phyloP scores from a whole-genome alignment of 2,113 vertebrate genomes.

The Phoenicopterus ruber region DNA sequence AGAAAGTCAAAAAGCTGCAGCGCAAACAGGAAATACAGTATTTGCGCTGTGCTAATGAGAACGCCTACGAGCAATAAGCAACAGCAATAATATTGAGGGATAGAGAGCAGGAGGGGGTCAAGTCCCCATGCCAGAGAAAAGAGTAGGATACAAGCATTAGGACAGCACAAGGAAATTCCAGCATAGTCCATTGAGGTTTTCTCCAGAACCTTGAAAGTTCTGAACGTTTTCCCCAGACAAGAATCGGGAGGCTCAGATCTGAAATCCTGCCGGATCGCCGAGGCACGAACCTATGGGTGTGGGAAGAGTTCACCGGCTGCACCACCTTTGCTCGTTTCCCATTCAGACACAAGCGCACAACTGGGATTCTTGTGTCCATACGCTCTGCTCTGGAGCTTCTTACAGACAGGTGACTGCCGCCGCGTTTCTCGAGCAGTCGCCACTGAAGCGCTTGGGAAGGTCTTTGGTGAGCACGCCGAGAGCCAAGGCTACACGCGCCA shows the following conservation, averaged over 20 bases:
- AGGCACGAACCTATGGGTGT: fast-evolving
- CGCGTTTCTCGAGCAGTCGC: not conserved
- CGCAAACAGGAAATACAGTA: not conserved
- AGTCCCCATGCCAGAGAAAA: not conserved
- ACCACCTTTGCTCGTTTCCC: not conserved
- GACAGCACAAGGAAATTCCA: not conserved
- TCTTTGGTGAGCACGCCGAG: not conserved
- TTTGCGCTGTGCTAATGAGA: not conserved
- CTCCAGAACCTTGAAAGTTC: not conserved
- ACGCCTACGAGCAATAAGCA: not conserved
- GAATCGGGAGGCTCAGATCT: not conserved
- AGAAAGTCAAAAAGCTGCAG: not conserved
- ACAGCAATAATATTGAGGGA: not conserved
- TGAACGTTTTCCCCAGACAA: not conserved
- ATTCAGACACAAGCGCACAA: not conserved
- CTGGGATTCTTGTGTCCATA: not conserved
- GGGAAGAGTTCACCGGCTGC: not conserved
- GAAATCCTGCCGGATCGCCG: too few species aligned
- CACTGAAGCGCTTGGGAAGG: not conserved
- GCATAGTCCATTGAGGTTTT: not conserved
- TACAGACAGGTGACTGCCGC: too few species aligned
- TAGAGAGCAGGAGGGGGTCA: not conserved
- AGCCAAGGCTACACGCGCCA: not conserved
- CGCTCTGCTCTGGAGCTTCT: not conserved
- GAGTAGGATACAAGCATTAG: not conserved